Evolutionary conservation across 2,888 invertebrate genomes (phyloP).

Genomic region (Hermaeophaga mercurialis): DNA sequence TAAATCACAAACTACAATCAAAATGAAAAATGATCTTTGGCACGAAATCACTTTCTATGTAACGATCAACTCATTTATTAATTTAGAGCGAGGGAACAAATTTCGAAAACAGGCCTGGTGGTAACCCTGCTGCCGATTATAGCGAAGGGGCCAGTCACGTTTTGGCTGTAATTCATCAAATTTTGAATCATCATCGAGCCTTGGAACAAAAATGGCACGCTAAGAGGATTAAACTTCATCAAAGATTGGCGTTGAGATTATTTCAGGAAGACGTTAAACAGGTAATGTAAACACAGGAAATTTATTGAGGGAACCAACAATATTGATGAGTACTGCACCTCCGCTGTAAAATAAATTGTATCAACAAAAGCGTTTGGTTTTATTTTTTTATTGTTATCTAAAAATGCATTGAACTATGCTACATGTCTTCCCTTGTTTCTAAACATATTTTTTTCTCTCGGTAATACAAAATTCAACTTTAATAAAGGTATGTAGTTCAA

Average conservation of each 20-base stretch:
- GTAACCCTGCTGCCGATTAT: conserved; percentile 93
- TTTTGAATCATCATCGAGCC: conserved; percentile 91
- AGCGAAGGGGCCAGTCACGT: conserved; percentile 97
- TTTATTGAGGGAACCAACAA: not conserved
- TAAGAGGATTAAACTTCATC: conserved; percentile 93
- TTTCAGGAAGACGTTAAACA: conserved; percentile 98
- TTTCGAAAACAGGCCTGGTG: conserved; percentile 63
- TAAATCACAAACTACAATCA: too few species aligned
- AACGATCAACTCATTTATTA: not conserved
- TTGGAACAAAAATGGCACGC: conserved; percentile 94
- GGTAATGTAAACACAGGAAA: conserved; percentile 62
- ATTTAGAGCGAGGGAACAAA: conserved; percentile 60
- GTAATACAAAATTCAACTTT: not conserved
- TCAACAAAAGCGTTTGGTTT: not conserved
- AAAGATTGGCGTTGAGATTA: conserved; percentile 85
- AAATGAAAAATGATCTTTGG: too few species aligned
- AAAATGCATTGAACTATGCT: not conserved
- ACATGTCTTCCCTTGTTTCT: too few species aligned
- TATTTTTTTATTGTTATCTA: not conserved
- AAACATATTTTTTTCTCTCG: not conserved
- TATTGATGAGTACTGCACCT: not conserved
- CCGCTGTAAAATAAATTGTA: not conserved
- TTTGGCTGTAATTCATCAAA: conserved; percentile 94
- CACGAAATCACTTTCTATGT: too few species aligned
- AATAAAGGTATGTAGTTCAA: too few species aligned